Evolutionary conservation across 2,888 invertebrate species (phyloP), one percentile per base, ranked within the genome.

Genomic region (Acleris literana): DNA sequence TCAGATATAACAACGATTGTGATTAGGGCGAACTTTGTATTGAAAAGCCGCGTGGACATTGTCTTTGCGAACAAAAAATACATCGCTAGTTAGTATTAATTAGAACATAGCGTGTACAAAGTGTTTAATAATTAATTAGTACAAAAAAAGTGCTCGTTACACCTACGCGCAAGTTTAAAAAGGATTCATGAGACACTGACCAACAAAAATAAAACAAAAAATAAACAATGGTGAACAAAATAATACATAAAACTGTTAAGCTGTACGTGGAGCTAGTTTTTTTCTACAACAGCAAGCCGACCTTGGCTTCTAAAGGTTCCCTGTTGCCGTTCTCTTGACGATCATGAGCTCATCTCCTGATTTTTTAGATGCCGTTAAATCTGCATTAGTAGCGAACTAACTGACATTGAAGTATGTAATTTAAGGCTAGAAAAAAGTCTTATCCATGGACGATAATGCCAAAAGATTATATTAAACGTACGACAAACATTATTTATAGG

Each of bases 181-280:
- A 69, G 51, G 60, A 29, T 71, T 65, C 69, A 85, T 87, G 85
- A 83, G 78, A 88, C 85, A 87, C 79, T 79, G 88, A 84, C 78
- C 72, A 73, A 63, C 64, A 78, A 76, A 83, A 81, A 70, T 76
- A 83, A 81, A 72, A 80, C 79, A 79, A 79, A 76, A 77, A 33
- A 74, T 75, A 77, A 82, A 84, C 75, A 76, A 79, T 78, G 77
- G 75, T 77, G 80, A 77, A 78, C 73, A 72, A 78, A 76, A 75
- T 77, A 77, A 76, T 79, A 79, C 70, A 78, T 69, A 71, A 75
- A 74, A 20, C 43, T 46, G n/a, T 2, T 18, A 64, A 72, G 70
- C 76, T 71, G 71, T 65, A 78, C 81, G 84, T 88, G 90, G 91
- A 84, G 91, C 92, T 92, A 92, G 73, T 90, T 92, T 92, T 91